Conservation (phyloP, 2,113 vertebrate species). For the Mustela lutreola region DNA sequence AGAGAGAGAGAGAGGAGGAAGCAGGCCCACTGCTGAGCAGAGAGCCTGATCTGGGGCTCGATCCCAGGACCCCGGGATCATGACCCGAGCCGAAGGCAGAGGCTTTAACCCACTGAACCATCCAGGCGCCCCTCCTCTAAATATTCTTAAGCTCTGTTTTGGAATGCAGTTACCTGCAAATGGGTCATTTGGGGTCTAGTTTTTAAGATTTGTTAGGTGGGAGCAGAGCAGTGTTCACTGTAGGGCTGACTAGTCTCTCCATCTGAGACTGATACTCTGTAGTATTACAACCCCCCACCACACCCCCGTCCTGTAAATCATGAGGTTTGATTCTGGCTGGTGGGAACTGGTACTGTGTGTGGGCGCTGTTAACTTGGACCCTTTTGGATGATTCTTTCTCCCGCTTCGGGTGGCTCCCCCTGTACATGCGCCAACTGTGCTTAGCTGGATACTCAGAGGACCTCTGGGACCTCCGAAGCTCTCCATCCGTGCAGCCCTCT, state of each 20-base stretch:
- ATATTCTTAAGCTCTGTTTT: background rate
- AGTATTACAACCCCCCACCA: background rate
- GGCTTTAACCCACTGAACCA: too few species aligned
- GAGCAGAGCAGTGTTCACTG: background rate
- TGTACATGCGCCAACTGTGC: background rate
- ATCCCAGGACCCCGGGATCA: too few species aligned
- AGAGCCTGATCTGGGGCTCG: too few species aligned
- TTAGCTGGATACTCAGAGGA: background rate
- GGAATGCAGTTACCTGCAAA: background rate
- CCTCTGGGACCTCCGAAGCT: background rate
- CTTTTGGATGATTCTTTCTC: background rate
- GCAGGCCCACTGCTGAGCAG: too few species aligned
- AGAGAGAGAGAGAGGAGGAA: too few species aligned
- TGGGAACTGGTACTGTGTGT: background rate
- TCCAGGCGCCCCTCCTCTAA: background rate
- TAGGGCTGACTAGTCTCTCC: background rate
- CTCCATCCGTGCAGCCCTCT: background rate
- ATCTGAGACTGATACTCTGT: background rate
- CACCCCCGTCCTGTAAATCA: background rate
- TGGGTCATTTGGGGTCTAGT: background rate
- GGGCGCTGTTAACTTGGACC: background rate
- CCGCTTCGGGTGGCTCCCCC: background rate
- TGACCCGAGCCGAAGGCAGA: too few species aligned
- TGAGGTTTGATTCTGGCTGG: background rate
- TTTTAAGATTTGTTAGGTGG: background rate